Evolutionary conservation across 2,888 invertebrate genomes (phyloP).

Genomic region (Cynaeus angustus): DNA sequence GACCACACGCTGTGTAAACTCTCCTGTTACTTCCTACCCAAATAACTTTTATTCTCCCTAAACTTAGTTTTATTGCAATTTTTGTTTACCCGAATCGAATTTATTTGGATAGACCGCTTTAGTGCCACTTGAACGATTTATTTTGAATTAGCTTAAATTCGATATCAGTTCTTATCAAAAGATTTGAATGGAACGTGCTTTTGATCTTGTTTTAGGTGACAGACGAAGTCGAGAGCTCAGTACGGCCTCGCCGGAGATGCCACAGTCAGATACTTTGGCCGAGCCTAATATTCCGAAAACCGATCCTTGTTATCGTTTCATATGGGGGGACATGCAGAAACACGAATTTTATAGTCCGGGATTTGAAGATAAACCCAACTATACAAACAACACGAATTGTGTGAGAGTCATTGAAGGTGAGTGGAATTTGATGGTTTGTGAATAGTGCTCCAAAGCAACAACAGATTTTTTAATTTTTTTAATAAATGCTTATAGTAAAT

Average conservation of each 20-base stretch:
- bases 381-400: constrained; percentile 81
- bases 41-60: constrained; percentile 33
- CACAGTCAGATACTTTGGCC: constrained; percentile 58
- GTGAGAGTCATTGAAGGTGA: constrained; percentile 80
- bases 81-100: constrained; percentile 20
- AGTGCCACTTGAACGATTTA: constrained; percentile 17
- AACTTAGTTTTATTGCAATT: constrained; percentile 23
- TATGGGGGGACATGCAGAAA: constrained; percentile 74
- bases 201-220: constrained; percentile 44
- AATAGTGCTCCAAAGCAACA: too few relatives aligned
- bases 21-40: background rate
- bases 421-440: constrained; percentile 53
- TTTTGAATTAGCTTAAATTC: background rate
- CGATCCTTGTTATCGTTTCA: constrained; percentile 75
- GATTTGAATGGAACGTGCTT: constrained; percentile 13
- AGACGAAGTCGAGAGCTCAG: constrained; percentile 56
- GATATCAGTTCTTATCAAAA: background rate
- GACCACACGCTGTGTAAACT: constrained; percentile 2
- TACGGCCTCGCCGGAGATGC: constrained; percentile 59
- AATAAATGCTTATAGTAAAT: too few relatives aligned
- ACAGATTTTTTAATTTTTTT: too few relatives aligned
- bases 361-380: constrained; percentile 66
- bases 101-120: constrained; percentile 16
- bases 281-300: constrained; percentile 53
- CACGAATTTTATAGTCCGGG: constrained; percentile 82